Conservation (phyloP, 2,888 invertebrate genomes). For the Parapristionchus giblindavisi region DNA sequence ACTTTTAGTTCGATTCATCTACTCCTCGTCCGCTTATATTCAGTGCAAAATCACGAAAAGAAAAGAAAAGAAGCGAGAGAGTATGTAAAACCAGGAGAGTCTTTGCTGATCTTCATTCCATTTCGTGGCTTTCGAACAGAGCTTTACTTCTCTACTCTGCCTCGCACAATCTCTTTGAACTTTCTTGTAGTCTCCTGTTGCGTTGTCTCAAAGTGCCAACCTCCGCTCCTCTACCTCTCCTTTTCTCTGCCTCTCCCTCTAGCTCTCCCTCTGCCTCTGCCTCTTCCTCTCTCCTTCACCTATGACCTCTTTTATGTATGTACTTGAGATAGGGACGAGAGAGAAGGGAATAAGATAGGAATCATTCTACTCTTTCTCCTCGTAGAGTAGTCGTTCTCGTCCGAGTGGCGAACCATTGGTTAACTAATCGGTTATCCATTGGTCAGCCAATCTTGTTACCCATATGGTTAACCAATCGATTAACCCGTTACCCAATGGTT, state of each 20-base stretch:
- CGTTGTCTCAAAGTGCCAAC: conserved; percentile 37
- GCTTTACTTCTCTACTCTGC: too few relatives aligned
- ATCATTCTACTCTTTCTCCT: background rate
- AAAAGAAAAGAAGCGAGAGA: too few relatives aligned
- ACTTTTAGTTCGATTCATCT: too few relatives aligned
- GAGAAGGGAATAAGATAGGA: background rate
- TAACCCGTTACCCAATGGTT: conserved; percentile 7
- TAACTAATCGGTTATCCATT: background rate
- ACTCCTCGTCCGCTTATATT: too few relatives aligned
- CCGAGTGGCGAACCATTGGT: background rate
- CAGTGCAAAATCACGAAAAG: too few relatives aligned
- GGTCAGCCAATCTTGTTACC: background rate
- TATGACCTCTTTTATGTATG: conserved; percentile 20
- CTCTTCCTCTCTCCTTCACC: conserved; percentile 22
- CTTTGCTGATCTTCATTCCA: too few relatives aligned
- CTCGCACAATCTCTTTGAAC: too few relatives aligned
- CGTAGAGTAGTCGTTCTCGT: background rate
- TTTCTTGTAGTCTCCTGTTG: too few relatives aligned
- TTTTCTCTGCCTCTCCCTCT: conserved; percentile 28
- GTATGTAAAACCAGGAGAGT: too few relatives aligned
- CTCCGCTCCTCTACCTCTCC: conserved; percentile 37
- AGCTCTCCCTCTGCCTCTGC: conserved; percentile 26
- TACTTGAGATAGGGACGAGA: too few relatives aligned
- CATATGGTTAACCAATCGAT: background rate
- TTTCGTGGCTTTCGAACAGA: too few relatives aligned